These are phyloP conservation scores for Idris sp. DNA, from an alignment of 1,140 invertebrate species.

Conservation along the genomic window DNA sequence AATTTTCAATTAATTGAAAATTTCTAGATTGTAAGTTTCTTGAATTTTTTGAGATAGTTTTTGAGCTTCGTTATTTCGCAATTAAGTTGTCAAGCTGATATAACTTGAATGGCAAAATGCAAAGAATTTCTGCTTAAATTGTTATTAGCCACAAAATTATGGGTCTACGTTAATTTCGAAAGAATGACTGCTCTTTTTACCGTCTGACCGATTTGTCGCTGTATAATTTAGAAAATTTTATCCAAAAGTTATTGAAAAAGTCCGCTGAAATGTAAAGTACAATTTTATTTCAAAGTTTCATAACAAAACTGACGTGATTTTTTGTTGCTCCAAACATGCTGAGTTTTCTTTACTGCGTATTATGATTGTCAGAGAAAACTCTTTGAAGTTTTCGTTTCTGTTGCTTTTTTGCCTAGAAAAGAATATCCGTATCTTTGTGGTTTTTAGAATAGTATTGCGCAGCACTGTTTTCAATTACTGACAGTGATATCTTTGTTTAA, in stretches of 20 bases:
- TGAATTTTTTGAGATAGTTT: neutral
- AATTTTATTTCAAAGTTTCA: constrained; percentile 10
- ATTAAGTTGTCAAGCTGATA: constrained; percentile 7
- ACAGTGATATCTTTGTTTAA: constrained; percentile 20
- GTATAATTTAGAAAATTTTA: constrained; percentile 9
- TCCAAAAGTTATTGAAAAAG: neutral
- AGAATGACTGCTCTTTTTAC: constrained; percentile 1
- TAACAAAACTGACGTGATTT: constrained; percentile 23
- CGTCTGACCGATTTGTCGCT: constrained; percentile 8
- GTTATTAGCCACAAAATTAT: neutral
- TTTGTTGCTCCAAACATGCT: constrained; percentile 4
- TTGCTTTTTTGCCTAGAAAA: constrained; percentile 1
- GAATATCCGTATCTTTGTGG: constrained; percentile 17
- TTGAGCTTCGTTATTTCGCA: constrained; percentile 8
- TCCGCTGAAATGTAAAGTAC: constrained; percentile 17
- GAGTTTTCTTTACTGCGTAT: constrained; percentile 22
- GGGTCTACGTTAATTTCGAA: constrained; percentile 9
- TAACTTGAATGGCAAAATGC: constrained; percentile 2
- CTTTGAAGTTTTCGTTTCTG: constrained; percentile 34
- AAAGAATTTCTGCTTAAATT: constrained; percentile 5
- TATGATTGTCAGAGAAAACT: constrained; percentile 3
- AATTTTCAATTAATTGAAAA: no score
- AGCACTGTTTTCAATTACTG: constrained; percentile 17
- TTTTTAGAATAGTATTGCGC: constrained; percentile 6
- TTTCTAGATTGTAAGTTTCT: no score